Percentiles rank a stretch among this genome's conserved stretches.
Evolutionary conservation across 2,113 vertebrate genomes (phyloP).

Genomic region (Centrocercus urophasianus): DNA sequence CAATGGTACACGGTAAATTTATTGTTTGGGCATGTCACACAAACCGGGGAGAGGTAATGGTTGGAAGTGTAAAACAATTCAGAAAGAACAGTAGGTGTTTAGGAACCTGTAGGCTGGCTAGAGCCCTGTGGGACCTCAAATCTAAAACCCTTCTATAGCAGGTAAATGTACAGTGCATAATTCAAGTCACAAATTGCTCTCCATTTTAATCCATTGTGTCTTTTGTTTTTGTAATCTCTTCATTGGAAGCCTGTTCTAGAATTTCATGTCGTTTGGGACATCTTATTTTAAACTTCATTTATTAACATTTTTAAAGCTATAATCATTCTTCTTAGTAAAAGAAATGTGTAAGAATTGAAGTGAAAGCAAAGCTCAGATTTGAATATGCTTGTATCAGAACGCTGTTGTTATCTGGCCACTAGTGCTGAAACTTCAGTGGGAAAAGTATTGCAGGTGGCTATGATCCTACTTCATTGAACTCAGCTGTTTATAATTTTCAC

Average conservation of each 20-base stretch:
- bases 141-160: not conserved
- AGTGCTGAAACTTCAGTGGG: not conserved
- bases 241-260: not conserved
- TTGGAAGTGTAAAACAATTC: not conserved
- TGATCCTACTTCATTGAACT: not conserved
- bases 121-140: not conserved
- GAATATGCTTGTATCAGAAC: rapidly evolving
- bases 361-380: not conserved
- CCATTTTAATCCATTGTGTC: not conserved
- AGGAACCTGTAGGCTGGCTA: not conserved
- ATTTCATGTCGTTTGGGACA: not conserved
- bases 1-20: not conserved
- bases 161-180: not conserved
- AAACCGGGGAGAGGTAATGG: not conserved
- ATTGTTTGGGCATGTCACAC: not conserved
- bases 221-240: not conserved
- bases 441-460: not conserved
- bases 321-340: not conserved
- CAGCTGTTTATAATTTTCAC: not conserved
- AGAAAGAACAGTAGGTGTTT: not conserved
- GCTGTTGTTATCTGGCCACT: not conserved
- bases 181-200: not conserved
- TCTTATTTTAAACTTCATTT: not conserved
- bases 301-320: not conserved
- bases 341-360: not conserved